Evolutionary conservation across 23 tunicate genomes (phyloP), one percentile per base, ranked within the genome.

Genomic region (Halocynthia aurantium): DNA sequence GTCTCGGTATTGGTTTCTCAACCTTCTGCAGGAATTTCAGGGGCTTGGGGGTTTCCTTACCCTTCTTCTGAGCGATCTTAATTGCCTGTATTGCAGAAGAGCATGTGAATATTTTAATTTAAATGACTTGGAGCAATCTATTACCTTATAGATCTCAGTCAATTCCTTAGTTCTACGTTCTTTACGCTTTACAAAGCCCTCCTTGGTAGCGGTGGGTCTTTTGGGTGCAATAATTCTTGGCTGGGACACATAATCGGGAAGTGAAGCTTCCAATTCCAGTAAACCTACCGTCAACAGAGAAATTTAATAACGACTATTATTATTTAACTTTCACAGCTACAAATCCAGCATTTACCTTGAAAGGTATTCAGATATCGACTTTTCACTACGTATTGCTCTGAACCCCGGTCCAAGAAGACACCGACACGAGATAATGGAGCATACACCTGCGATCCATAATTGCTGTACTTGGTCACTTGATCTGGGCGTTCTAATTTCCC

Each of bases 321-420:
- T 67, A 5, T 2, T 67, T 12, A 67, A 67, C 19, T 15, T 18
- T 0, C 72, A 67, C 72, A 67, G 1, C 19, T 0, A 19, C 19
- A 67, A 21, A 67, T 19, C 19, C 22, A 1, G 22, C 12, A 5
- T 72, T 10, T 64, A 85, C 98, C 98, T 81, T 92, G 92, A 70
- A 81, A 93, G 51, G 94, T 93, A 72, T 87, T 80, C 60, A 93
- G 86, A 67, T 93, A 93, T 75, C 80, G 75, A 72, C 94, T 87
- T 69, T 81, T 76, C 40, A 93, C 98, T n/a, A 87, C 94, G 67
- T 80, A 93, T 57, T 87, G 98, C 63, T 93, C 98, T 1, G 98
- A 87, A 0, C 89, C 89, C 6, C 93, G 77, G 76, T 93, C 98
- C n/a, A 93, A 81, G 76, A 93, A 87, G 52, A 93, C 98, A 21